Evolutionary conservation across 2,797 vertebrate species (phyloP).

Genomic region (Gymnocypris eckloni): DNA sequence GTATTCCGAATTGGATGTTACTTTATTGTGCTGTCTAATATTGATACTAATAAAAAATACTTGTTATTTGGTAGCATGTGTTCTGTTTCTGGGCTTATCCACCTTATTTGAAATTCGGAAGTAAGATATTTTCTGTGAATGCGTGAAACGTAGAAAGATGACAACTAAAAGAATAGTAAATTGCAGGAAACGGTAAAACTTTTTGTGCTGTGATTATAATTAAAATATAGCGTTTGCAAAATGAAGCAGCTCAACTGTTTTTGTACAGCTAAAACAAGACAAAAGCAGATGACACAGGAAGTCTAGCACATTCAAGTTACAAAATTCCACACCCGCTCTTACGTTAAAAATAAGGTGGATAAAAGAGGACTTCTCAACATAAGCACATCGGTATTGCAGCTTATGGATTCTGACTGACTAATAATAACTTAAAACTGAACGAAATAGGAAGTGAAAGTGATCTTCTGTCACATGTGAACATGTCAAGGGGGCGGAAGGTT

Average conservation of each 20-base stretch:
- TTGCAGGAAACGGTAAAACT: neutral
- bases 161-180: neutral
- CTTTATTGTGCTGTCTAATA: constrained; percentile 1
- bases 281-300: neutral
- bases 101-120: neutral
- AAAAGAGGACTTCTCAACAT: neutral
- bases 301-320: neutral
- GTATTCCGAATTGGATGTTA: neutral
- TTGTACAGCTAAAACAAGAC: neutral
- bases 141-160: neutral
- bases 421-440: constrained; percentile 14
- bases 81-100: neutral
- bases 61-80: neutral
- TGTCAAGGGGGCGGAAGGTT: neutral
- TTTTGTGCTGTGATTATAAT: neutral
- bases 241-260: neutral
- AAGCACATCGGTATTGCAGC: neutral
- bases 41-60: constrained; percentile 23
- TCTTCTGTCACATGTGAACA: constrained; percentile 16
- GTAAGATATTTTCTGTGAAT: neutral
- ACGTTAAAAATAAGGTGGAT: neutral
- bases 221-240: neutral
- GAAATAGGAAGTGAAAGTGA: constrained; percentile 45
- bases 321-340: neutral
- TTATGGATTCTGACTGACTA: neutral